Conservation (phyloP, 2,113 vertebrate genomes). For the Limanda limanda region DNA sequence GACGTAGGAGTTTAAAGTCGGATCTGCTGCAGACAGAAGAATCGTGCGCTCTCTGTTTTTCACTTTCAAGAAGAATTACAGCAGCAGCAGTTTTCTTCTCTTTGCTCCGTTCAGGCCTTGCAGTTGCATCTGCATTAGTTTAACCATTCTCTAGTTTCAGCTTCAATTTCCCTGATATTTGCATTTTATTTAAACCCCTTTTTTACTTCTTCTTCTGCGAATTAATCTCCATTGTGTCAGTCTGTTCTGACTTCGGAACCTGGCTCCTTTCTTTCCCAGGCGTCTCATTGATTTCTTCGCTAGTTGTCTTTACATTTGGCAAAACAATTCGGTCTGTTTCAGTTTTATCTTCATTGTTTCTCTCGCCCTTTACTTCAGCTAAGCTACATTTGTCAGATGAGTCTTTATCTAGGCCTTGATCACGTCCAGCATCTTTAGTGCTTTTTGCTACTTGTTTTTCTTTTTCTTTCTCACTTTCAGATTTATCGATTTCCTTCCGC, state of each 20-base stretch:
- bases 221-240: background rate
- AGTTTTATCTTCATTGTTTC: slow-evolving; percentile 3
- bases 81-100: background rate
- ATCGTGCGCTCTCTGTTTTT: background rate
- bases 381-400: slow-evolving; percentile 12
- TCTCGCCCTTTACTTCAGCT: slow-evolving; percentile 25
- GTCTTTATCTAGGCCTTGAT: slow-evolving; percentile 18
- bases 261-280: too few relatives aligned
- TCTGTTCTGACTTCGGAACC: background rate
- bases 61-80: background rate
- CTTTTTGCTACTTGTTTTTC: slow-evolving; percentile 13
- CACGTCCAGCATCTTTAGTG: background rate
- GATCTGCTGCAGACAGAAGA: background rate
- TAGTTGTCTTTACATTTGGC: too few relatives aligned
- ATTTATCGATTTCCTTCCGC: slow-evolving; percentile 2
- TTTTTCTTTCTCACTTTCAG: background rate
- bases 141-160: background rate
- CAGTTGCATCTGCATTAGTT: background rate
- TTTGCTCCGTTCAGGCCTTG: background rate
- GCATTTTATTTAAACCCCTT: background rate
- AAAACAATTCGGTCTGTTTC: background rate
- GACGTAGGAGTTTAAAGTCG: background rate
- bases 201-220: too few relatives aligned
- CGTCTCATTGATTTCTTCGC: too few relatives aligned
- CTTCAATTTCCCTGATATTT: slow-evolving; percentile 5